Percentiles rank a stretch among this genome's conserved stretches.
Evolutionary conservation across 2,888 invertebrate genomes (phyloP).

Genomic region (Plagodis dolabraria): DNA sequence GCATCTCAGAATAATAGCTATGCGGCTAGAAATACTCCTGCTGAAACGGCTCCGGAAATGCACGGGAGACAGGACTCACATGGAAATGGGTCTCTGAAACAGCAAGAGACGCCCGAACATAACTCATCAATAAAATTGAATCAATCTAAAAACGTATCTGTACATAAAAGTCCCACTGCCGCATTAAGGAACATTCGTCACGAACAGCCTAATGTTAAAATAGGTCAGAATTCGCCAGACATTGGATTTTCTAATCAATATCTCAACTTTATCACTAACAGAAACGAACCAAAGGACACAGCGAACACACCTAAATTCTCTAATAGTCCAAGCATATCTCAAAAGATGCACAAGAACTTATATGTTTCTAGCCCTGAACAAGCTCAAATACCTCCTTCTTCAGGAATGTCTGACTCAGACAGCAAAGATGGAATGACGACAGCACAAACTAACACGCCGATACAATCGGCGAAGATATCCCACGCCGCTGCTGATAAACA

Average conservation of each 20-base stretch:
- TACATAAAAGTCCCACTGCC: constrained; percentile 70
- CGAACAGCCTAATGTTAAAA: constrained; percentile 73
- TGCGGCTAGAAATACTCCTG: constrained; percentile 47
- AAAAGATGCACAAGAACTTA: constrained; percentile 81
- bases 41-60: constrained; percentile 53
- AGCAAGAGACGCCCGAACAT: constrained; percentile 54
- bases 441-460: constrained; percentile 71
- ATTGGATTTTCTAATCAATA: constrained; percentile 80
- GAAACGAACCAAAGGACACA: constrained; percentile 82
- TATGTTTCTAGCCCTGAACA: constrained; percentile 82
- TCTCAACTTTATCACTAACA: constrained; percentile 77
- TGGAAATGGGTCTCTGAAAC: constrained; percentile 43
- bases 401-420: constrained; percentile 78
- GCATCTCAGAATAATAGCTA: constrained; percentile 58
- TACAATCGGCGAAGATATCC: constrained; percentile 75
- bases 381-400: constrained; percentile 80
- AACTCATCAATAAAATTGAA: constrained; percentile 52
- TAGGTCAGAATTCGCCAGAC: constrained; percentile 72
- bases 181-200: constrained; percentile 75
- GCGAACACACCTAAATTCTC: constrained; percentile 82
- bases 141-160: constrained; percentile 54
- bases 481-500: constrained; percentile 66
- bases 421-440: constrained; percentile 77
- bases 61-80: constrained; percentile 55
- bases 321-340: constrained; percentile 79